Evolutionary conservation across 2,888 invertebrate genomes (phyloP), one percentile per base, ranked within the genome.

Genomic region (Heliconius erato): DNA sequence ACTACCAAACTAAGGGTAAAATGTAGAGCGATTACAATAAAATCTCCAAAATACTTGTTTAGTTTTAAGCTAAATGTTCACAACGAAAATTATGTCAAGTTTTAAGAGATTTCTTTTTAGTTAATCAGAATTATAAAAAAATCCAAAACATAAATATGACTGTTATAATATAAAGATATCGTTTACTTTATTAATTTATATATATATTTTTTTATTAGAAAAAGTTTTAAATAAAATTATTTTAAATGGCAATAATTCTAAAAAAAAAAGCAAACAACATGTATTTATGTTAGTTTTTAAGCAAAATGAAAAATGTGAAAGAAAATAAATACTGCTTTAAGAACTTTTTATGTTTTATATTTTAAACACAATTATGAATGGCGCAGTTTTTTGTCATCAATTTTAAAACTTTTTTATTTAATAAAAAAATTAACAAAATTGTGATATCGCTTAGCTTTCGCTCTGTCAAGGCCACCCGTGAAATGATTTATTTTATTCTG

Each of bases 401-500:
- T 12, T 63, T 59, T n/a, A 65, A 28, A 74, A 59, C 35, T 67
- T 54, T 16, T 77, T 77, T 77, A 63, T 44, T 40, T n/a, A 35
- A 77, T 63, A 67, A 79, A 68, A n/a, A 82, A 82, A 74, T 28
- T 74, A 77, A 80, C 28, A 63, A 79, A 77, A 88, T 7, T 88
- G 84, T 68, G 83, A 87, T 88, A 88, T 84, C 87, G 85, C 83
- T 85, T 82, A 86, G 88, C 87, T 86, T 89, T 89, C 86, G 89
- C 88, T 77, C 82, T 84, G 87, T 88, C 88, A 84, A 85, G 88
- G 86, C 88, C 88, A 87, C 87, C 87, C 86, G 87, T 87, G 86
- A 88, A 88, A 91, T 92, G 92, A 92, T 92, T 92, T 92, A 92
- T 92, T 89, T 86, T 84, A 81, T 86, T 87, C 85, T 88, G 93